A percentile compares a stretch with the other conserved stretches of the same genome.
phyloP scores from a whole-genome alignment of 2,797 vertebrate species.

The Columba guinea region DNA sequence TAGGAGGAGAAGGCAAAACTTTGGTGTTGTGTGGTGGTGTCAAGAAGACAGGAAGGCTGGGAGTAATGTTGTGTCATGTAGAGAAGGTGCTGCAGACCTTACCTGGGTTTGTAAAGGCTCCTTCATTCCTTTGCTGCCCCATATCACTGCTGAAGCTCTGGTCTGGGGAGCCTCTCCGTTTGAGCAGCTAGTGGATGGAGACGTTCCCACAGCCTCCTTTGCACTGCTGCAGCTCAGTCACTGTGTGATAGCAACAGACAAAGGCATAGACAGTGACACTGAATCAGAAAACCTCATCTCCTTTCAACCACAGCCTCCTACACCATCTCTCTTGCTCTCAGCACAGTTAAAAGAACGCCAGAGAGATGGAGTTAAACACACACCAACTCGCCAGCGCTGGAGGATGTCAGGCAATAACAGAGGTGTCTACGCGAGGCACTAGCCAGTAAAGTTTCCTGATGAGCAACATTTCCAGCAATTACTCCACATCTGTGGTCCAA shows the following conservation, averaged over 20 bases:
- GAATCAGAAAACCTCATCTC: constrained; percentile 2
- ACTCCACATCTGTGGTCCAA: background rate
- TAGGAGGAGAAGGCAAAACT: background rate
- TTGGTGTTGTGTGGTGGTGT: background rate
- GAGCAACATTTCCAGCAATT: background rate
- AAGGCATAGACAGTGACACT: constrained; percentile 46
- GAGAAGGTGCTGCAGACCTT: background rate
- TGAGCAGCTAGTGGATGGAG: constrained; percentile 59
- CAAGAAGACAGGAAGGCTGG: background rate
- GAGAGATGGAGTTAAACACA: background rate
- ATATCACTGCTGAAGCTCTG: background rate
- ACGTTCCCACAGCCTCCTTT: constrained; percentile 76
- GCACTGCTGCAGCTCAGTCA: constrained; percentile 77
- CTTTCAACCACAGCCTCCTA: background rate
- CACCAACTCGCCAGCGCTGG: background rate
- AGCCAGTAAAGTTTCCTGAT: background rate
- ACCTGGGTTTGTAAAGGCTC: background rate
- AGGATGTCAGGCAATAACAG: background rate
- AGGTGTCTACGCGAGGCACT: background rate
- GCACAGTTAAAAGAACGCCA: background rate
- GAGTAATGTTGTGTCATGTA: fast-evolving
- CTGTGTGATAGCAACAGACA: constrained; percentile 74
- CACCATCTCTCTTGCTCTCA: background rate
- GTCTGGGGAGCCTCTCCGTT: constrained; percentile 12
- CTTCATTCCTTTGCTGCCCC: background rate